These are phyloP conservation scores for Drymodes brunneopygia DNA, from an alignment of 2,113 vertebrate species.

Conservation along the genomic window DNA sequence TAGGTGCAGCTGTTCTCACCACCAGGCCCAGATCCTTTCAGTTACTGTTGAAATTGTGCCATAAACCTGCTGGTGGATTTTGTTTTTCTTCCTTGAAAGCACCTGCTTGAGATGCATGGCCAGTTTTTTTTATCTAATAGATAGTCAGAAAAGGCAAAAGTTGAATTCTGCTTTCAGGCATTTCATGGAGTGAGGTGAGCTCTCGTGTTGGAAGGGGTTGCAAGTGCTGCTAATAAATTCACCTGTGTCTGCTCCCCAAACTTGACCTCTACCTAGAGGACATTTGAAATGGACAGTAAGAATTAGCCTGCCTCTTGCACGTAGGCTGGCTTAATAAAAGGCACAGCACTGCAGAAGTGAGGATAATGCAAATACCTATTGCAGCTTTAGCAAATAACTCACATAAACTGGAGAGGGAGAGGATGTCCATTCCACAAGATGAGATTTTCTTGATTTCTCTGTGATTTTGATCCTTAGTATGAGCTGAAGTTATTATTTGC, in stretches of 20 bases:
- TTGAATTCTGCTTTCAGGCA: not conserved
- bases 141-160: not conserved
- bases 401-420: not conserved
- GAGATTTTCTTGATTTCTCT: not conserved
- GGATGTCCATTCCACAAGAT: not conserved
- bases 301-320: not conserved
- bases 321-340: not conserved
- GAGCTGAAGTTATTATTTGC: not conserved
- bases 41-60: not conserved
- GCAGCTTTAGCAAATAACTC: not conserved
- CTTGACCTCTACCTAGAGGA: not conserved
- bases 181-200: not conserved
- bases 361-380: not conserved
- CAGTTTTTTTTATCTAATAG: not conserved
- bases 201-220: not conserved
- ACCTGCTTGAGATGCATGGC: not conserved
- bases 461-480: not conserved
- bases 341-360: not conserved
- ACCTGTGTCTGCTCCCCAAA: not conserved
- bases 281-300: not conserved
- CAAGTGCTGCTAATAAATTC: not conserved
- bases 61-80: not conserved
- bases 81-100: conserved; percentile 31
- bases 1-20: conserved; percentile 13
- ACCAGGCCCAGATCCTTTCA: not conserved